Evolutionary conservation across 1,140 invertebrate species (phyloP).

Genomic region (Colletes latitarsis): DNA sequence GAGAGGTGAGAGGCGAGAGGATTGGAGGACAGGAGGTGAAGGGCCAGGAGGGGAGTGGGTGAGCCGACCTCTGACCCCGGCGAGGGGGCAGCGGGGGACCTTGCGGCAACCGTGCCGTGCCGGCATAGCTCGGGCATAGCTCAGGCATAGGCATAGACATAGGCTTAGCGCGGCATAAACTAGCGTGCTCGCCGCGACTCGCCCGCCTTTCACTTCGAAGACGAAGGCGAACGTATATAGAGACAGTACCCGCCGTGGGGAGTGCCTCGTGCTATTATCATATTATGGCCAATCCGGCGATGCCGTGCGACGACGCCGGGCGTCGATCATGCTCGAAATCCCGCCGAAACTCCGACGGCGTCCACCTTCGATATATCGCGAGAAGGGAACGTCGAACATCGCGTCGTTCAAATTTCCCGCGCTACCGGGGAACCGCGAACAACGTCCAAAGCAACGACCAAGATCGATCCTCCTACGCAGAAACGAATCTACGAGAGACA

Average conservation of each 20-base stretch:
- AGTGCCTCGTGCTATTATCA: conserved; percentile 78
- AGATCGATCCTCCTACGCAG: too few relatives aligned
- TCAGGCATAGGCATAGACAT: conserved; percentile 63
- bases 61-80: conserved; percentile 78
- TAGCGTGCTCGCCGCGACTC: conserved; percentile 73
- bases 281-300: conserved; percentile 75
- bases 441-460: too few relatives aligned
- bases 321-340: conserved; percentile 36
- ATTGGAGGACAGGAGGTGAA: conserved; percentile 64
- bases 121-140: conserved; percentile 70
- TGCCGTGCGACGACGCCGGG: conserved; percentile 41
- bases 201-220: conserved; percentile 80
- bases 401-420: too few relatives aligned
- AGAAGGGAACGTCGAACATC: too few relatives aligned
- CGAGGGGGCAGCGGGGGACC: conserved; percentile 74
- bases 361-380: not conserved
- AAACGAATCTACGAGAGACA: not conserved
- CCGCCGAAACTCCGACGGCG: not conserved
- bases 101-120: conserved; percentile 69
- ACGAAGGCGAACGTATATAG: conserved; percentile 72
- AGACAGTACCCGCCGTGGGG: conserved; percentile 67
- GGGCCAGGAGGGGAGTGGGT: conserved; percentile 75
- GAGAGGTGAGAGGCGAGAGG: conserved; percentile 41
- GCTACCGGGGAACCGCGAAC: too few relatives aligned
- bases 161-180: conserved; percentile 70